Base-by-base conservation (phyloP, 1,140 invertebrate genomes). In the Macrosteles quadrilineatus region DNA sequence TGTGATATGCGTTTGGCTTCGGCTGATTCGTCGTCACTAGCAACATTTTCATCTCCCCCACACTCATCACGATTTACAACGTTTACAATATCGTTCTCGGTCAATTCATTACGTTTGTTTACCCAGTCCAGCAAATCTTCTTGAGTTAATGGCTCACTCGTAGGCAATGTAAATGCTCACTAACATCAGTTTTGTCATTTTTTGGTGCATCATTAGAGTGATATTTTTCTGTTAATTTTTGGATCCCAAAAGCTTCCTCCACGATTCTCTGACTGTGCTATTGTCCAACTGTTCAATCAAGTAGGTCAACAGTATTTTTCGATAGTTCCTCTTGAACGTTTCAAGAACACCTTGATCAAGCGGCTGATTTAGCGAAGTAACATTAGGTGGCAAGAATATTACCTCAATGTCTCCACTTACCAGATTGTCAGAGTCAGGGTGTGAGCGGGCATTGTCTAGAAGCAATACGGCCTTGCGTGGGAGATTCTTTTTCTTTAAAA, bases 341-440 rank as follows among this genome's bases (percentile, higher is more conserved):
- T 36, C 32, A 19, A 21, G 21, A n/a, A 19, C 21, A 4, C 47
- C 32, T 6, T 36, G 21, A n/a, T n/a, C n/a, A n/a, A n/a, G n/a
- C n/a, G 21, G 47, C 14, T 19, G 14, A 50, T 4, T 19, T 19
- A 19, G n/a, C 2, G 47, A 50, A 4, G 21, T 50, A 21, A 50
- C 47, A 19, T 50, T 50, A 11, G 47, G 47, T 19, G 47, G 47
- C 47, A 50, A 50, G n/a, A 50, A 50, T n/a, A 50, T 50, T 11
- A 3, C 6, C 21, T 36, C 14, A 6, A 36, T 36, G 14, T 36
- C 32, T 36, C 32, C 32, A 36, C 32, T 36, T 36, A 4, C 14
- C 32, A 36, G 32, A 6, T 36, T 14, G 14, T 36, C 32, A 6
- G 32, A 4, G 14, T 4, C 4, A 3, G 21, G 21, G 47, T 50